phyloP scores from a whole-genome alignment of 1,140 invertebrate species.

The Calycopis cecrops region DNA sequence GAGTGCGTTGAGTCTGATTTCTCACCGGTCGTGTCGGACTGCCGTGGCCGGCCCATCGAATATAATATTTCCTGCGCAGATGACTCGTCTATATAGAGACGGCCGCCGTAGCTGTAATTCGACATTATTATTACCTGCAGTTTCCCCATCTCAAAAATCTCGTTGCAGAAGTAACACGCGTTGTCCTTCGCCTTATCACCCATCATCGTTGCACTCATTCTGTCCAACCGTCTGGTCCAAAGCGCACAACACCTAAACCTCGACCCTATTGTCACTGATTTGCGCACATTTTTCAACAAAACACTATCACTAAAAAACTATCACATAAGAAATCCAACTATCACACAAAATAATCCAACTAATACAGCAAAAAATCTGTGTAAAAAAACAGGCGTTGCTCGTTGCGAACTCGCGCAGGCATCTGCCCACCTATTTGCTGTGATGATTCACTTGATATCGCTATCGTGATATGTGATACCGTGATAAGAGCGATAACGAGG shows the following conservation, averaged over 20 bases:
- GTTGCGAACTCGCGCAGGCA: neutral
- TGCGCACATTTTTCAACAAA: no score
- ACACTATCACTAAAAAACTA: no score
- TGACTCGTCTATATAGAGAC: no score
- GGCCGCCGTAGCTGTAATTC: no score
- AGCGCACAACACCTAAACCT: neutral
- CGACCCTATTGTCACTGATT: neutral
- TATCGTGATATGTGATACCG: slow-evolving; percentile 10
- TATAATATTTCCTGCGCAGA: no score
- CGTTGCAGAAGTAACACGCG: slow-evolving; percentile 79
- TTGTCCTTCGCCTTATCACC: slow-evolving; percentile 50
- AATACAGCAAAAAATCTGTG: no score
- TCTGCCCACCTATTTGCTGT: neutral
- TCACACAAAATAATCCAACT: no score
- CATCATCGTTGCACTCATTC: slow-evolving; percentile 43
- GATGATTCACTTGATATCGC: slow-evolving; percentile 3
- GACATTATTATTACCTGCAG: slow-evolving; percentile 75
- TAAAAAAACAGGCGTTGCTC: no score
- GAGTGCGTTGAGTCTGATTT: no score
- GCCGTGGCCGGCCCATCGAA: no score
- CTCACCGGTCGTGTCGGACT: no score
- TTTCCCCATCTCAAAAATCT: slow-evolving; percentile 75
- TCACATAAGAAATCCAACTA: no score
- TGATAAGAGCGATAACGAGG: slow-evolving; percentile 5
- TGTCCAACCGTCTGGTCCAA: slow-evolving; percentile 19